Evolutionary conservation across 2,797 vertebrate species (phyloP).

Genomic region (Chaenodraco wilsoni): DNA sequence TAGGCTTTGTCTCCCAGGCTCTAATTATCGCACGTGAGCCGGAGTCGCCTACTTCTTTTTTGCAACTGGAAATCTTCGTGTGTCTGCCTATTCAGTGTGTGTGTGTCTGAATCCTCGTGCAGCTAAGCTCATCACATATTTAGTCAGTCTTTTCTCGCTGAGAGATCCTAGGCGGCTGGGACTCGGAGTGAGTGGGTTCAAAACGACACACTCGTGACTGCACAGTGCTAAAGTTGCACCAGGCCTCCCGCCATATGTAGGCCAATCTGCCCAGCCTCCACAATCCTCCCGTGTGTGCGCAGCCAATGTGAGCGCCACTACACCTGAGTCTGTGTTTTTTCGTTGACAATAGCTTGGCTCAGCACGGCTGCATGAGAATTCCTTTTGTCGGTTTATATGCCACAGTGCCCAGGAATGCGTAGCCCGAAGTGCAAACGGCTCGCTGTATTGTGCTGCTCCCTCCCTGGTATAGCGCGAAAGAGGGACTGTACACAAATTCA

Average conservation of each 20-base stretch:
- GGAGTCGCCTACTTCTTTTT: conserved; percentile 30
- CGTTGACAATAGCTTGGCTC: conserved; percentile 6
- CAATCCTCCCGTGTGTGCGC: not conserved
- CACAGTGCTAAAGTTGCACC: conserved; percentile 53
- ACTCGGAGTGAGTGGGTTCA: conserved; percentile 63
- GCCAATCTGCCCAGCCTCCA: conserved; percentile 32
- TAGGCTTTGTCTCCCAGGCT: conserved; percentile 63
- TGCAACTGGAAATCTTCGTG: conserved; percentile 38
- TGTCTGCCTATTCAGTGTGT: conserved; percentile 14
- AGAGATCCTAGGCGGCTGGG: conserved; percentile 48
- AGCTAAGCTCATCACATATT: conserved; percentile 74
- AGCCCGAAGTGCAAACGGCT: conserved; percentile 58
- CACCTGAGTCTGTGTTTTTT: conserved; percentile 38
- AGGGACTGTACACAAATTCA: conserved; percentile 29
- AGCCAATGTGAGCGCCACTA: conserved; percentile 20
- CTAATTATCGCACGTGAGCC: conserved; percentile 64
- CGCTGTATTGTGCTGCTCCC: conserved; percentile 52
- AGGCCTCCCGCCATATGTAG: conserved; percentile 46
- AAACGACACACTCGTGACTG: conserved; percentile 56
- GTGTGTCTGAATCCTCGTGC: conserved; percentile 37
- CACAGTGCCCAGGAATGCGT: conserved; percentile 68
- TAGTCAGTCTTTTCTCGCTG: conserved; percentile 54
- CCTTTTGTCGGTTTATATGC: conserved; percentile 53
- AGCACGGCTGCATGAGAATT: conserved; percentile 38
- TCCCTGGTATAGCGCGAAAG: conserved; percentile 29